Percentiles rank a stretch among this genome's conserved stretches.
These are phyloP conservation scores for Cynodonichthys magdalenae DNA, from an alignment of 2,797 vertebrate species.

Conservation along the genomic window DNA sequence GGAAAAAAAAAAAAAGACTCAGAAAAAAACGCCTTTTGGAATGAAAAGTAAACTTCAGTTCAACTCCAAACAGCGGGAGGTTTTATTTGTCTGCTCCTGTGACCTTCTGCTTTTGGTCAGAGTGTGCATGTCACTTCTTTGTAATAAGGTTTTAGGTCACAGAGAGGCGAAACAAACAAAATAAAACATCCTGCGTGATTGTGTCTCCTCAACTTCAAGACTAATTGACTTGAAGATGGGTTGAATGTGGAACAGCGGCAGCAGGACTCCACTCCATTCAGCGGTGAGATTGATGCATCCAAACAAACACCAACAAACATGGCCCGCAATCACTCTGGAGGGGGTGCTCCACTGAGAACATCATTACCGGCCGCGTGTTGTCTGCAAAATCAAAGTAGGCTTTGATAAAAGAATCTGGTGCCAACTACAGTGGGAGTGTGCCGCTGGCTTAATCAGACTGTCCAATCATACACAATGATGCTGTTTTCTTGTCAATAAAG, in stretches of 20 bases:
- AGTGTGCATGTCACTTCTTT: constrained; percentile 24
- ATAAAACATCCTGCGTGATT: constrained; percentile 13
- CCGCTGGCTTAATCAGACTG: constrained; percentile 29
- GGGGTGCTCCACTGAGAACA: constrained; percentile 56
- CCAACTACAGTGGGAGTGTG: constrained; percentile 32
- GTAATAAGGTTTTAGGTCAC: constrained; percentile 46
- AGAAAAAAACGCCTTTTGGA: constrained; percentile 34
- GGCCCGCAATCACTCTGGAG: constrained; percentile 58
- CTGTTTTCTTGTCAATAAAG: constrained; percentile 25
- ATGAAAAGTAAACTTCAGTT: constrained; percentile 47
- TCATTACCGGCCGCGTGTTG: constrained; percentile 65
- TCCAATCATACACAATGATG: constrained; percentile 15
- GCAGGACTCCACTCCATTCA: constrained; percentile 59
- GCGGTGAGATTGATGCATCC: constrained; percentile 61
- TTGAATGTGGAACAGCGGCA: constrained; percentile 66
- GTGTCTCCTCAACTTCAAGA: constrained; percentile 46
- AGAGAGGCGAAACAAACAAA: constrained; percentile 2
- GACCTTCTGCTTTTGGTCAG: constrained; percentile 31
- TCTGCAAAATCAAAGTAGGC: constrained; percentile 67
- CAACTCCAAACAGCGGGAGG: constrained; percentile 17
- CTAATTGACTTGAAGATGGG: constrained; percentile 71
- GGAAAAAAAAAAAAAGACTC: constrained; percentile 10
- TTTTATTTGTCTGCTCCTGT: constrained; percentile 20
- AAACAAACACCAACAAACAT: constrained; percentile 70
- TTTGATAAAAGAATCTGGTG: constrained; percentile 52